phyloP scores from a whole-genome alignment of 2,113 vertebrate species.

The Elephas maximus region DNA sequence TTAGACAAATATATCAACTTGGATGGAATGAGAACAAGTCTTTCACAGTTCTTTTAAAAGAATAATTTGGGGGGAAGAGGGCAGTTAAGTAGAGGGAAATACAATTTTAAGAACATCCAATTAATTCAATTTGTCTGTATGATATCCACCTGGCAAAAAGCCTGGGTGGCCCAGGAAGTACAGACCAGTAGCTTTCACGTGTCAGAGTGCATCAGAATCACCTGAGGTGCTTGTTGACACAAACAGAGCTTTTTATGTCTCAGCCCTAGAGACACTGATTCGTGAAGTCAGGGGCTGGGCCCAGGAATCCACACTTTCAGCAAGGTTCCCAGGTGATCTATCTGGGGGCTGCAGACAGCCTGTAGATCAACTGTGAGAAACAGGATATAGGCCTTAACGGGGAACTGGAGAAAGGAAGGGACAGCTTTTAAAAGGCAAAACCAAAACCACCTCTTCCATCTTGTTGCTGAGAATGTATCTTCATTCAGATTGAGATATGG shows the following conservation, averaged over 20 bases:
- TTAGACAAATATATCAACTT: not conserved
- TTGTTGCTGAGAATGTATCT: not conserved
- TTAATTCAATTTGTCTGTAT: not conserved
- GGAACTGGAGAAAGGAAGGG: not conserved
- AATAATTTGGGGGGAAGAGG: not conserved
- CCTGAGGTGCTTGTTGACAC: not conserved
- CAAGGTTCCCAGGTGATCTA: not conserved
- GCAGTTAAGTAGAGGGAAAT: not conserved
- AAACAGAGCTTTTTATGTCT: not conserved
- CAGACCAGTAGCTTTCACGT: not conserved
- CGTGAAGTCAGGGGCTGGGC: not conserved
- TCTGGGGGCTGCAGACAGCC: not conserved
- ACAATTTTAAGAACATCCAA: not conserved
- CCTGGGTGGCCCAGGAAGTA: not conserved
- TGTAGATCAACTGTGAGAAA: not conserved
- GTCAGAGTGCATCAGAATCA: not conserved
- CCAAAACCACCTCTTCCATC: not conserved
- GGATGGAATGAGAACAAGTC: not conserved
- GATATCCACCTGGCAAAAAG: not conserved
- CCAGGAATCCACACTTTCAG: not conserved
- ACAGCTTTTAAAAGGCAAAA: constrained; percentile 17
- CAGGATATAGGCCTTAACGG: not conserved
- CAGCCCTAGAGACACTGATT: not conserved
- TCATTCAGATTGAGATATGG: not conserved
- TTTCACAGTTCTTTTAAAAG: not conserved